Conservation (phyloP, 2,113 vertebrate genomes). For the Bucco capensis region DNA sequence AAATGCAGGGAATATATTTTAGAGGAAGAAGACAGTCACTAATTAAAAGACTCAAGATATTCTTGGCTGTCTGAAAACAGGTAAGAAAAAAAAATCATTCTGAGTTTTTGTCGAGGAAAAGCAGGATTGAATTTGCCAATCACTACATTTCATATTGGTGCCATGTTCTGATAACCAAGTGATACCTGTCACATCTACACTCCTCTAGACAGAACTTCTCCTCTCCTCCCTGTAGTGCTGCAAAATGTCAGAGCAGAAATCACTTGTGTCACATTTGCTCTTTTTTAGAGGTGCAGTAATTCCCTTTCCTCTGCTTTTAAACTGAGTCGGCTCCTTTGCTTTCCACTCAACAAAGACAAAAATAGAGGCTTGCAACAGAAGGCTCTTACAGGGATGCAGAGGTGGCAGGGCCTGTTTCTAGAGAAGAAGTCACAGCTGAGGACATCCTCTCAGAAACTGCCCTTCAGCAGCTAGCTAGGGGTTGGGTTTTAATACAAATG, state of each 20-base stretch:
- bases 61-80: neutral
- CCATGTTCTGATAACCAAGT: neutral
- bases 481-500: neutral
- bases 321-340: slow-evolving; percentile 16
- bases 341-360: slow-evolving; percentile 26
- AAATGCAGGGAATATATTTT: neutral
- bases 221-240: neutral
- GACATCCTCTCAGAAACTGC: neutral
- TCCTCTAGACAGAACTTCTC: neutral
- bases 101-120: neutral
- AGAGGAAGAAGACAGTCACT: neutral
- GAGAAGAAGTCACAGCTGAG: neutral
- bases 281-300: slow-evolving; percentile 32
- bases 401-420: slow-evolving; percentile 7
- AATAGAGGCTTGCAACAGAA: slow-evolving; percentile 45
- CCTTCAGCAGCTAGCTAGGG: neutral
- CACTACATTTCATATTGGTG: neutral
- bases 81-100: neutral
- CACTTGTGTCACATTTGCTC: slow-evolving; percentile 49
- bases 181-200: neutral
- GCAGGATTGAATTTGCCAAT: neutral
- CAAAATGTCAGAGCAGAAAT: slow-evolving; percentile 33
- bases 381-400: neutral
- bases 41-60: neutral
- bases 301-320: slow-evolving; percentile 29